These are phyloP conservation scores for Desmodus rotundus DNA, from an alignment of 2,113 vertebrate genomes.

Conservation along the genomic window DNA sequence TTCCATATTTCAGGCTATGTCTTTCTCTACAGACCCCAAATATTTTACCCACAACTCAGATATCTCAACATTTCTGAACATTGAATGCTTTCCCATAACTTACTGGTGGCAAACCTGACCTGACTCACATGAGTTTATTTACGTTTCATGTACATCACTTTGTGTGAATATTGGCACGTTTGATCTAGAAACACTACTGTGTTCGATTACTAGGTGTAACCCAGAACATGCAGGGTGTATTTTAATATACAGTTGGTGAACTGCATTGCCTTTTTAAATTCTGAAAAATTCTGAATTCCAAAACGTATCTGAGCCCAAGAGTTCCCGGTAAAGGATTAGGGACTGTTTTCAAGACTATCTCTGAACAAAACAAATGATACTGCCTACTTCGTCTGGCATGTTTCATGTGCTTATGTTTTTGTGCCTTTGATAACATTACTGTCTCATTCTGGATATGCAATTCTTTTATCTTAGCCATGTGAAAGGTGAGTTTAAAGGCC, in stretches of 20 bases:
- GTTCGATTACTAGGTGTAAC: background rate
- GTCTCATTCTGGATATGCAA: background rate
- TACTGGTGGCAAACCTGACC: background rate
- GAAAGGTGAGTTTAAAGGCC: background rate
- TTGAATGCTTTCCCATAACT: background rate
- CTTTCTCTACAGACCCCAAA: background rate
- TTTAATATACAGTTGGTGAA: background rate
- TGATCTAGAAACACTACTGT: background rate
- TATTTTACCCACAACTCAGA: background rate
- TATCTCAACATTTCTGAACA: background rate
- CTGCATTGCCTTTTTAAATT: background rate
- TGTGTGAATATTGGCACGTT: background rate
- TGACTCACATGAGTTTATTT: background rate
- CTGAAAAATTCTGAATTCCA: conserved; percentile 12
- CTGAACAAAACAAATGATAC: background rate
- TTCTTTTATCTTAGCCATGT: background rate
- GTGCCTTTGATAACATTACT: background rate
- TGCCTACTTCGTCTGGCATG: background rate
- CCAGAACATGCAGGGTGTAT: background rate
- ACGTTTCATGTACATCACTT: background rate
- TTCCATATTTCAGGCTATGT: background rate
- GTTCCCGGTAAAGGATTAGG: background rate
- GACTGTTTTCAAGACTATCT: background rate
- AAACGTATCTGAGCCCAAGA: background rate
- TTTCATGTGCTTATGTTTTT: background rate